Percentiles rank a stretch among this genome's conserved stretches.
phyloP scores from a whole-genome alignment of 2,888 invertebrate species.

The Pristionchus arcanus region DNA sequence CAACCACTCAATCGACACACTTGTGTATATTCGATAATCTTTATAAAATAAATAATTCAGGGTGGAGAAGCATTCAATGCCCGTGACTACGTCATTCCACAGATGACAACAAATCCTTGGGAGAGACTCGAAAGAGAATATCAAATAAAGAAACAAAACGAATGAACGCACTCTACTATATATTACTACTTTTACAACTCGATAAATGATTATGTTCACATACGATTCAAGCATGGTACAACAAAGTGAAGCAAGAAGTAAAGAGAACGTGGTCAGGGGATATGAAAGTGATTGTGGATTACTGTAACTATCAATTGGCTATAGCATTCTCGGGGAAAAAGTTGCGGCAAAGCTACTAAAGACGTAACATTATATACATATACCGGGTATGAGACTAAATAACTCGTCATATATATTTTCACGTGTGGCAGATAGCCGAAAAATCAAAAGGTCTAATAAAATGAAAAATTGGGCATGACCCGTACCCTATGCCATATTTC shows the following conservation, averaged over 20 bases:
- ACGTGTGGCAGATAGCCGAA: neutral
- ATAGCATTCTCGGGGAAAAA: neutral
- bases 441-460: neutral
- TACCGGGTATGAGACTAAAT: neutral
- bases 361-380: neutral
- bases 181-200: neutral
- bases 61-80: conserved; percentile 51
- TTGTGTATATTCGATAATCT: neutral
- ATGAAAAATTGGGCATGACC: conserved; percentile 54
- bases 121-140: conserved; percentile 56
- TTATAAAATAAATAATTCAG: neutral
- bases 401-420: neutral
- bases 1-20: neutral
- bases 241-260: conserved; percentile 22
- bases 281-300: neutral
- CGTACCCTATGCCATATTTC: conserved; percentile 10
- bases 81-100: conserved; percentile 59
- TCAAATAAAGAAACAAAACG: conserved; percentile 4
- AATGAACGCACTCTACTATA: neutral
- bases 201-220: conserved; percentile 43
- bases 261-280: neutral
- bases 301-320: neutral
- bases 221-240: conserved; percentile 23
- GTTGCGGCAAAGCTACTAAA: neutral
- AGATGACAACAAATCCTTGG: conserved; percentile 64